Evolutionary conservation across 2,888 invertebrate genomes (phyloP).

Genomic region (Gibbula magus): DNA sequence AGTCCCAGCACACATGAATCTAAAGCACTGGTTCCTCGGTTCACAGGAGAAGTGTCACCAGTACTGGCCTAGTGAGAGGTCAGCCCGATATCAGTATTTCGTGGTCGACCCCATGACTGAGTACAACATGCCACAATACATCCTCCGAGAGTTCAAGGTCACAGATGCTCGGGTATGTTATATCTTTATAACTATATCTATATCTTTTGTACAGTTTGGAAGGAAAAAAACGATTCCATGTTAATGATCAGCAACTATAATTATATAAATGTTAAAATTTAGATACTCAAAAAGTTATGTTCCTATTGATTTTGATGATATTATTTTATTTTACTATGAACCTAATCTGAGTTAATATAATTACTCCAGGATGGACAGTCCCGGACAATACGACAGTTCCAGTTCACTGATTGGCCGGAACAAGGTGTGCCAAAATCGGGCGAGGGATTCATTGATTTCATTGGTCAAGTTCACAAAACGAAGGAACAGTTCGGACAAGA

Average conservation of each 20-base stretch:
- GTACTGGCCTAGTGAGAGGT: constrained; percentile 99
- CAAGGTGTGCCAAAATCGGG: constrained; percentile 95
- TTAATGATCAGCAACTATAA: too few relatives aligned
- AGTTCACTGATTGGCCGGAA: constrained; percentile 79
- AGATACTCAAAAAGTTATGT: too few relatives aligned
- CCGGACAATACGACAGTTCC: constrained; percentile 78
- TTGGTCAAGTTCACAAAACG: constrained; percentile 99
- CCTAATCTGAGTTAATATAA: background rate
- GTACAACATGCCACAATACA: constrained; percentile 99
- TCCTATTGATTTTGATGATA: background rate
- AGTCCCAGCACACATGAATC: background rate
- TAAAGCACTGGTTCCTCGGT: background rate
- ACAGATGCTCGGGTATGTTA: constrained; percentile 88
- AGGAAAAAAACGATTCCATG: too few relatives aligned
- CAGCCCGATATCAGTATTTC: constrained; percentile 96
- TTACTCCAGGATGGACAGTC: constrained; percentile 88
- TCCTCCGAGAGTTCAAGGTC: constrained; percentile 97
- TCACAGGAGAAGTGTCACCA: constrained; percentile 97
- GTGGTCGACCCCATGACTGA: constrained; percentile 99
- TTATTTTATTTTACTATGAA: background rate
- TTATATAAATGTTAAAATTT: too few relatives aligned
- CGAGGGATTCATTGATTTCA: constrained; percentile 99
- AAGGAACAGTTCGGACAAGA: constrained; percentile 99
- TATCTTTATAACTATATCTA: background rate
- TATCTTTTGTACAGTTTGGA: too few relatives aligned